Evolutionary conservation across 2,888 invertebrate genomes (phyloP).

Genomic region (Linnaemya vulpina): DNA sequence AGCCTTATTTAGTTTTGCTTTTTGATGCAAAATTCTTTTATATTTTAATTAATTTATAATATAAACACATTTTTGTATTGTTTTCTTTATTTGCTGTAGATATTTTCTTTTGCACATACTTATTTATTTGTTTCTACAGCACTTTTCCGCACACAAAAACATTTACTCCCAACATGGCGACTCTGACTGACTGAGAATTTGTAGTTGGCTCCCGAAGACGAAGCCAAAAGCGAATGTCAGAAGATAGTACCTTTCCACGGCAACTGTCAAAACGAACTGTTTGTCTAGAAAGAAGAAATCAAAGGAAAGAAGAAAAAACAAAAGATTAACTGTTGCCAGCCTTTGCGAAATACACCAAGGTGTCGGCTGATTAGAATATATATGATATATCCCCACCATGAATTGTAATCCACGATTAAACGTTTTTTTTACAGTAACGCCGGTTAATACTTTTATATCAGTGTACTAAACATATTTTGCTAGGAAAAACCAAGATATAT

Average conservation of each 20-base stretch:
- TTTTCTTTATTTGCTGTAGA: conserved; percentile 13
- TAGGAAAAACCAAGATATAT: no score
- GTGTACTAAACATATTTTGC: no score
- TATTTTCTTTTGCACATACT: conserved; percentile 14
- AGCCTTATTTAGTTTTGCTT: not conserved
- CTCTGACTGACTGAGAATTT: conserved; percentile 47
- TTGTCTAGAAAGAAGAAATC: conserved; percentile 49
- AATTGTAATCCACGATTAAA: no score
- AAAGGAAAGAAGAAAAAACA: conserved; percentile 20
- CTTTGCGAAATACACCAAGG: no score
- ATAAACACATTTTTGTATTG: conserved; percentile 16
- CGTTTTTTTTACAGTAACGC: no score
- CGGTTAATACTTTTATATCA: no score
- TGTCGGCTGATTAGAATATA: no score
- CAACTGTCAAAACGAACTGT: conserved; percentile 49
- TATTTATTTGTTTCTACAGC: not conserved
- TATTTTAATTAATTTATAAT: conserved; percentile 24
- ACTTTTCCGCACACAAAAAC: conserved; percentile 51
- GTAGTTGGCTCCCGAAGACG: conserved; percentile 27
- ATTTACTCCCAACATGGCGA: conserved; percentile 64
- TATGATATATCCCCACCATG: no score
- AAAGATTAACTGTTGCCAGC: not conserved
- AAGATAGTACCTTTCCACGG: conserved; percentile 28
- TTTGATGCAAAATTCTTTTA: conserved; percentile 9
- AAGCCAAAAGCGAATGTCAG: conserved; percentile 52